Conservation (phyloP, 2,888 invertebrate species). For the Zygaena filipendulae region DNA sequence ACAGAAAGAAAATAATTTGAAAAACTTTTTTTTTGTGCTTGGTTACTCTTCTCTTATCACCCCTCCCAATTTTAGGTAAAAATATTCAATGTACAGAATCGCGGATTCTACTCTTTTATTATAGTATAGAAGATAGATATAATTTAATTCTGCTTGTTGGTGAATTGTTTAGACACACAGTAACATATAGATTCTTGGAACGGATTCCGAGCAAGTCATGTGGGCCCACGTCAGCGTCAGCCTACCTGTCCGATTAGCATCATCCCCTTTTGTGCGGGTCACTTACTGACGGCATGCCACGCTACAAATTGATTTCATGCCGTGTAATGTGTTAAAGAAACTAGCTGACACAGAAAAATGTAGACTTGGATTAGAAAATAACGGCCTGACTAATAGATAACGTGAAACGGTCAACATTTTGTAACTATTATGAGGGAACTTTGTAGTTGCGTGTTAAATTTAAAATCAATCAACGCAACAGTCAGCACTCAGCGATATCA, state of each 20-base stretch:
- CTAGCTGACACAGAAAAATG: slow-evolving; percentile 46
- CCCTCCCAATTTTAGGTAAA: too few relatives aligned
- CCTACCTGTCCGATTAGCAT: slow-evolving; percentile 65
- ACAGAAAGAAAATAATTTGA: too few relatives aligned
- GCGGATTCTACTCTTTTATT: too few relatives aligned
- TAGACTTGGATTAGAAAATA: slow-evolving; percentile 45
- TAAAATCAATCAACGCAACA: slow-evolving; percentile 49
- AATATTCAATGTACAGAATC: too few relatives aligned
- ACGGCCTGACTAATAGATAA: slow-evolving; percentile 52
- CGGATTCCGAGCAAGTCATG: too few relatives aligned
- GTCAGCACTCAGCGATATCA: slow-evolving; percentile 48
- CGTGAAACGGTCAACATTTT: slow-evolving; percentile 24
- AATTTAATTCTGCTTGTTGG: too few relatives aligned
- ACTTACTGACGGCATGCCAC: slow-evolving; percentile 42
- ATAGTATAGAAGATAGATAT: too few relatives aligned
- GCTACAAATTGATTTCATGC: slow-evolving; percentile 58
- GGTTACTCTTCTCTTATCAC: too few relatives aligned
- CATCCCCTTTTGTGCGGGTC: slow-evolving; percentile 55
- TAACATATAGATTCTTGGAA: too few relatives aligned
- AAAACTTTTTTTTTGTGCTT: too few relatives aligned
- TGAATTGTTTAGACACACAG: too few relatives aligned
- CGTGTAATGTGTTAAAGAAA: slow-evolving; percentile 48
- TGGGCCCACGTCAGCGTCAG: slow-evolving; percentile 39
- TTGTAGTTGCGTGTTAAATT: slow-evolving; percentile 44
- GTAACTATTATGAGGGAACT: slow-evolving; percentile 22